These are phyloP conservation scores for Hedya salicella DNA, from an alignment of 2,888 invertebrate genomes.

Conservation along the genomic window DNA sequence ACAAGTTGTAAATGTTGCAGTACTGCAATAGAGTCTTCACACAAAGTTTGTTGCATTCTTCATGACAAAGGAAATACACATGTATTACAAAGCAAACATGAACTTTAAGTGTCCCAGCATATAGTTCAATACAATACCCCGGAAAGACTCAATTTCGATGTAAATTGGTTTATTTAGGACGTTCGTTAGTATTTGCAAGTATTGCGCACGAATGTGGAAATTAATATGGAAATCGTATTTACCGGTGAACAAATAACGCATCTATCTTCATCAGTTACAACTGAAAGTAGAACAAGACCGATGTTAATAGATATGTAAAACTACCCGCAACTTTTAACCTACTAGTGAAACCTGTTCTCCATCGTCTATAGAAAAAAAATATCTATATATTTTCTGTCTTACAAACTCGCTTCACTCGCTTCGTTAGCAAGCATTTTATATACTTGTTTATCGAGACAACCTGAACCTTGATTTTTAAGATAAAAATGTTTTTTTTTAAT, in stretches of 20 bases:
- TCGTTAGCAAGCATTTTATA: not conserved
- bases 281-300: constrained; percentile 21
- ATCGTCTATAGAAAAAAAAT: not conserved
- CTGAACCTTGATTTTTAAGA: too few relatives aligned
- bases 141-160: too few relatives aligned
- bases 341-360: not conserved
- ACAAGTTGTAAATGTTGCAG: too few relatives aligned
- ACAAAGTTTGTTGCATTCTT: too few relatives aligned
- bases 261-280: constrained; percentile 33
- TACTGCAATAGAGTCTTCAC: too few relatives aligned
- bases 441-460: too few relatives aligned
- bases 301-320: constrained; percentile 1
- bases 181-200: not conserved
- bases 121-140: too few relatives aligned
- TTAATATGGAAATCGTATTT: constrained; percentile 30
- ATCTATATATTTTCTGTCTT: not conserved
- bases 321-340: not conserved
- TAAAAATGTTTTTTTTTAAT: too few relatives aligned
- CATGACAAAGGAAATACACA: too few relatives aligned
- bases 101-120: too few relatives aligned
- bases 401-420: not conserved
- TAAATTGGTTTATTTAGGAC: not conserved
- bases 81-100: too few relatives aligned
- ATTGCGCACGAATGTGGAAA: constrained; percentile 16
- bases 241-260: constrained; percentile 23